Evolutionary conservation across 2,888 invertebrate species (phyloP).

Genomic region (Norana najaformis): DNA sequence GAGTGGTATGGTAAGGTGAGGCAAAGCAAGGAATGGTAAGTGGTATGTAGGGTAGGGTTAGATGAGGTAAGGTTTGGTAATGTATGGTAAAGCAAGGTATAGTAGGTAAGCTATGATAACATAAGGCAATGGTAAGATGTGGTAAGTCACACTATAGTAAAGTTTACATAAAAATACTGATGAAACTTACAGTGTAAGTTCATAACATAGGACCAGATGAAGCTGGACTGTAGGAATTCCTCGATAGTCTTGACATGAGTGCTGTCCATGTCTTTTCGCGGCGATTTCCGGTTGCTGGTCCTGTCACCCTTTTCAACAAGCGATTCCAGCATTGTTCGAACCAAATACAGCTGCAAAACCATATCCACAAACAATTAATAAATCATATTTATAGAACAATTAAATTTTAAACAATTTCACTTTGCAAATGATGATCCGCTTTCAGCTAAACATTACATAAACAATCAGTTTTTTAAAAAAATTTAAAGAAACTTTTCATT

Average conservation of each 20-base stretch:
- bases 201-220: conserved; percentile 45
- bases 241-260: conserved; percentile 43
- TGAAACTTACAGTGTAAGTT: conserved; percentile 41
- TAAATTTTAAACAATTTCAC: too few relatives aligned
- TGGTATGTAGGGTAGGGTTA: too few relatives aligned
- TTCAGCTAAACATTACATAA: not conserved
- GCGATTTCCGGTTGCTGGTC: conserved; percentile 39
- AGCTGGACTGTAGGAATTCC: conserved; percentile 41
- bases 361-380: not conserved
- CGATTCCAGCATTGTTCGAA: conserved; percentile 93
- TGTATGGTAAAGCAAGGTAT: too few relatives aligned
- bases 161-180: not conserved
- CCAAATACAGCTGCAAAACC: conserved; percentile 83
- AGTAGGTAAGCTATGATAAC: not conserved
- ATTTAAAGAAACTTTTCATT: not conserved
- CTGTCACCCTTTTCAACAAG: conserved; percentile 77
- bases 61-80: too few relatives aligned
- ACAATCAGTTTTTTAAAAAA: not conserved
- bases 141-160: too few relatives aligned
- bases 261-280: conserved; percentile 45
- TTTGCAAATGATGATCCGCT: too few relatives aligned
- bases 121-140: not conserved
- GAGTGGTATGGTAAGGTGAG: too few relatives aligned
- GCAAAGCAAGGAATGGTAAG: too few relatives aligned
- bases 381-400: not conserved